Evolutionary conservation across 2,113 vertebrate genomes (phyloP), one percentile per base, ranked within the genome.

Genomic region (Odocoileus virginianus): DNA sequence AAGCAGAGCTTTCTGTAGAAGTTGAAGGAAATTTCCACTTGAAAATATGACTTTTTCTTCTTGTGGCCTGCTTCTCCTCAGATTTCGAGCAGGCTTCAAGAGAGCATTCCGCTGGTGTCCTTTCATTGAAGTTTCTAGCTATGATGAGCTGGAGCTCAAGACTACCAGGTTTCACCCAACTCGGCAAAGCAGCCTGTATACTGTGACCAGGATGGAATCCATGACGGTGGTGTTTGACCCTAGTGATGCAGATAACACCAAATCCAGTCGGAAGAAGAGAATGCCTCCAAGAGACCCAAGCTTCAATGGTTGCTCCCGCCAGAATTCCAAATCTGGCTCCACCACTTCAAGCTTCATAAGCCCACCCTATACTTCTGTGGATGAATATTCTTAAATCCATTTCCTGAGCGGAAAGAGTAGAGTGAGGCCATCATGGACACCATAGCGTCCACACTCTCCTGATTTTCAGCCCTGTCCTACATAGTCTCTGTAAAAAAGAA

Each of bases 71-170:
- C 55, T 96, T 95, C 23, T 95, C 96, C 78, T 76, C 86, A 99
- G 99, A 98, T 99, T 99, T 97, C 99, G 99, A 86, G 99, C 99
- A 1, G 99, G 99, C 60, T 99, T 99, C 98, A 99, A 99, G 98
- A 97, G 98, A 93, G 99, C 99, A 0, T 99, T 99, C 92, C 99
- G 99, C 83, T 99, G 99, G 99, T 99, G 99, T 86, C 99, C 99
- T 1, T 99, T 99, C 98, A 99, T 99, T 79, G 98, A 99, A 60
- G 98, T 99, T 78, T 99, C 99, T 54, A 99, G 99, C 98, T 99
- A 99, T 0, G 99, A 99, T 0, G 99, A 99, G 97, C 95, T 99
- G 92, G 99, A 99, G 97, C 99, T 99, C 0, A 99, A 99, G 92
- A 98, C 98, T 36, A 99, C 99, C 9, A 99, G 99, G 64, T 99